phyloP scores from a whole-genome alignment of 2,888 invertebrate genomes.

The Beris morrisii region DNA sequence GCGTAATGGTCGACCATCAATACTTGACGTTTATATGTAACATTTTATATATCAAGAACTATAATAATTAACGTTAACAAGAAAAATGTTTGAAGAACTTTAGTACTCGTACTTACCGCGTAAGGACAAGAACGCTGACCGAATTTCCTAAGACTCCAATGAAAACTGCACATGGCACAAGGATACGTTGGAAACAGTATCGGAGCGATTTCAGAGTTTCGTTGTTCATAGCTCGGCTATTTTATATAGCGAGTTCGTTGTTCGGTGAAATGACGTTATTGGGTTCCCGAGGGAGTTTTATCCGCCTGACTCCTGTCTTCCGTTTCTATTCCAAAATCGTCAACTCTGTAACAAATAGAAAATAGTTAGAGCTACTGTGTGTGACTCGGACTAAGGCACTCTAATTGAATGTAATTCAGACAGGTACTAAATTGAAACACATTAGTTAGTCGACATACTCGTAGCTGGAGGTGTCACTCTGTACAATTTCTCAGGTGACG shows the following conservation, averaged over 20 bases:
- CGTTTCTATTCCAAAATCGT: not conserved
- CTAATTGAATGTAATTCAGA: not conserved
- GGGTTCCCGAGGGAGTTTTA: not conserved
- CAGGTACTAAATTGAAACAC: too few relatives aligned
- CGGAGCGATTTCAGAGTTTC: conserved; percentile 49
- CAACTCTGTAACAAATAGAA: conserved; percentile 11
- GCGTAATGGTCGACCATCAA: too few relatives aligned
- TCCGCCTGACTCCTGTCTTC: not conserved
- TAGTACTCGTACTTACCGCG: conserved; percentile 56
- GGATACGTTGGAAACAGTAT: conserved; percentile 63
- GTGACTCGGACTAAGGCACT: not conserved
- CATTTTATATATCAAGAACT: not conserved
- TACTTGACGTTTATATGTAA: too few relatives aligned
- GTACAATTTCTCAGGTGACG: too few relatives aligned
- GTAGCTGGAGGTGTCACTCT: too few relatives aligned
- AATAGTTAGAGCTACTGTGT: not conserved
- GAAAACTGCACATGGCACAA: conserved; percentile 66
- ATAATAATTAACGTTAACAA: not conserved
- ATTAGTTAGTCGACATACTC: too few relatives aligned
- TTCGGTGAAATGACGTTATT: conserved; percentile 14
- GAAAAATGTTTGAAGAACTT: not conserved
- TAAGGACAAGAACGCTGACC: conserved; percentile 60
- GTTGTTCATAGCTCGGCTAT: conserved; percentile 33
- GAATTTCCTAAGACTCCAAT: conserved; percentile 72
- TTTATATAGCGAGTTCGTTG: not conserved